Conservation (phyloP, 2,113 vertebrate species). For the Steatornis caripensis region DNA sequence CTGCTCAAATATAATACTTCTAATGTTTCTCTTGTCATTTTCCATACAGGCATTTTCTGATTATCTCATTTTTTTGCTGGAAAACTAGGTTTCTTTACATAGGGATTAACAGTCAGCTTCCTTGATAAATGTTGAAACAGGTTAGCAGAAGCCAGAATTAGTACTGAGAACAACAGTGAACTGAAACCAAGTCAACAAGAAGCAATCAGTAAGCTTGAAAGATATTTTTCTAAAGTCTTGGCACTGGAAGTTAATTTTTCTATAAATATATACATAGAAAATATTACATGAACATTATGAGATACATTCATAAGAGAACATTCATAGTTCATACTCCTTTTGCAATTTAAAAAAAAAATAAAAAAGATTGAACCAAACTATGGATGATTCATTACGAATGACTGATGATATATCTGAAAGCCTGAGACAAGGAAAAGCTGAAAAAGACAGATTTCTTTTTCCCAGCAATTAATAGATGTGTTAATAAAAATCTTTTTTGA, state of each 20-base stretch:
- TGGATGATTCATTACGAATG: not conserved
- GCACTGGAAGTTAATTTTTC: not conserved
- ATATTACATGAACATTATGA: not conserved
- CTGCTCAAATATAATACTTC: not conserved
- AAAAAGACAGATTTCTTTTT: not conserved
- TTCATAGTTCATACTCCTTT: not conserved
- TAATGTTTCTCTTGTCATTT: not conserved
- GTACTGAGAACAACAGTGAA: not conserved
- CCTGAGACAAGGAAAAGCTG: not conserved
- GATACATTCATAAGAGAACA: not conserved
- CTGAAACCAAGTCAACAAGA: conserved; percentile 19
- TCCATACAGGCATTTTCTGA: not conserved
- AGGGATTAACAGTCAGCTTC: not conserved
- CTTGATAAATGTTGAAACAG: conserved; percentile 9
- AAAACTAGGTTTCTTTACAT: not conserved
- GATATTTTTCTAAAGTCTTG: not conserved
- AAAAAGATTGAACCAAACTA: not conserved
- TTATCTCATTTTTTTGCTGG: not conserved
- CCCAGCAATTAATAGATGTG: not conserved
- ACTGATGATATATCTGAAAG: not conserved
- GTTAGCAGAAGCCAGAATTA: conserved; percentile 30
- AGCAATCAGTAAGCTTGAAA: conserved; percentile 14
- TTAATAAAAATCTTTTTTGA: not conserved
- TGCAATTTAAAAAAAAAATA: not conserved
- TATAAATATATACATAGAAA: not conserved